Base-by-base conservation (phyloP, 2,113 vertebrate species). In the Misgurnus anguillicaudatus region DNA sequence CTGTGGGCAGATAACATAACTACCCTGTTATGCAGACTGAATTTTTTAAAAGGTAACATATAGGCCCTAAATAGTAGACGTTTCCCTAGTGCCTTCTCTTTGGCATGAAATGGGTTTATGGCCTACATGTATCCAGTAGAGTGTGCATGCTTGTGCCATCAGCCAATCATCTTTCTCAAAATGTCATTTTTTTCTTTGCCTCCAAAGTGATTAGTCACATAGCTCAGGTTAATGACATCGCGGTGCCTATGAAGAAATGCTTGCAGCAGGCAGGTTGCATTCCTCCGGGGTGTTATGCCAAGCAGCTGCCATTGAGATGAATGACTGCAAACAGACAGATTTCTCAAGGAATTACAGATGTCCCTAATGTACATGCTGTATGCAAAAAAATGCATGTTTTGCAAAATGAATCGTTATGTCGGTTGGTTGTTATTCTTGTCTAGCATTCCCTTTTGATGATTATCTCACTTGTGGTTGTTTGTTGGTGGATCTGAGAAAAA, bases 351-450 rank as follows among this genome's bases (percentile, higher is more conserved):
- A 57, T 57, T 19, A 57, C 19, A 57, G 53, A 19, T 57, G 2
- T 8, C 53, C 53, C 8, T 57, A 9, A 57, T 57, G 53, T 19
- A 57, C 1, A 45, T 51, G 41, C 6, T 42, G 41, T 42, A 42
- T 42, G 9, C 41, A 42, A 2, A 42, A 42, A 77, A 77, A 7
- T 53, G 11, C 42, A 64, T 70, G 21, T 69, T 85, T 65, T 80
- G 17, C 48, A 13, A 87, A 86, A 64, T 48, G 77, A 78, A 87
- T 82, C 13, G 4, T 16, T 14, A 19, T 57, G 53, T 57, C 19
- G 17, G 7, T 19, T 57, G n/a, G 17, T 19, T 57, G 53, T 19
- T 6, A 19, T 17, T 57, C 17, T 1, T 45, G n/a, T 67, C 24
- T 45, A 71, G 45, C 45, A 24, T 71, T 62, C 1, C 42, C 42